Base-by-base conservation (phyloP, 2,113 vertebrate species). In the Diadophis punctatus region DNA sequence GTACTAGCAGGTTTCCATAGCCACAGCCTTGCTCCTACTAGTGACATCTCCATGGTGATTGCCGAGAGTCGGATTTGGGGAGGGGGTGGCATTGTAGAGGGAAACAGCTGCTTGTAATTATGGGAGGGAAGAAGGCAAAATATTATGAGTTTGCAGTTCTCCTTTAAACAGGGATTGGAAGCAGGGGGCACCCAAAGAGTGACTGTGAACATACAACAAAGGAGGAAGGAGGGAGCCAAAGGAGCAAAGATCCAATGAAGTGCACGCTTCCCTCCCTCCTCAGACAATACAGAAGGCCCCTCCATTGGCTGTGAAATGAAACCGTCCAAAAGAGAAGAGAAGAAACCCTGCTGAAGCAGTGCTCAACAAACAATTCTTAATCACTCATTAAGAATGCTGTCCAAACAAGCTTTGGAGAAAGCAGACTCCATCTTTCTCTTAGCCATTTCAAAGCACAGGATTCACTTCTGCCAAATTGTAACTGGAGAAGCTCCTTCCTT, bases 251-350 rank as follows among this genome's bases (percentile, higher is more conserved):
- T 96, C 96, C 96, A 97, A 96, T 97, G 96, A 97, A 97, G 96
- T 96, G 94, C 95, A 95, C 96, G 95, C 96, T 87, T 95, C 96
- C 94, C 90, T 92, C 43, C 48, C 80, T 80, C 14, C 90, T 12
- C 49, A 91, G 96, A 98, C 97, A 98, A 98, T 97, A 95, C 95
- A 96, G 97, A 97, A 97, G 97, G 98, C 98, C 80, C 97, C 97
- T 97, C 97, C 88, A 49, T 56, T 93, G 97, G 95, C 97, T 94
- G 90, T 94, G 95, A 94, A 97, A 96, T 94, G 97, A 98, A 98
- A 97, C 96, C 87, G 97, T 95, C 96, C 97, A 95, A 97, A 97
- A 97, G 87, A 91, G 90, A 91, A 55, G 92, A 87, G 89, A 60
- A 30, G 93, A 93, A 91, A 63, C 74, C 96, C 95, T 95, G 96